A percentile compares a stretch with the other conserved stretches of the same genome.
Evolutionary conservation across 1,140 invertebrate genomes (phyloP).

Genomic region (Cylas formicarius): DNA sequence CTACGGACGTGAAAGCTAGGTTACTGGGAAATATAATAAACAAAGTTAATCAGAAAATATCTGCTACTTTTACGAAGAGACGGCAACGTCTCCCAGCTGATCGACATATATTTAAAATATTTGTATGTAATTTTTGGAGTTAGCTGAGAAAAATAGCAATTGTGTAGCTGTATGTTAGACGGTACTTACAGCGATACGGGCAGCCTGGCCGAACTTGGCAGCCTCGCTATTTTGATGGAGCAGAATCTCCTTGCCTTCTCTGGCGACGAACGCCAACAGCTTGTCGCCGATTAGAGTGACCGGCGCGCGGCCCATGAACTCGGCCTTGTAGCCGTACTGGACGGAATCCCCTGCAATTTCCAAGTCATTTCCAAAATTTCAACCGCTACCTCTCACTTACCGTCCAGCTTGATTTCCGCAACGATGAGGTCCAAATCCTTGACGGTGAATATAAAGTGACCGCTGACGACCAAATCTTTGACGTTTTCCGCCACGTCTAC

Average conservation of each 20-base stretch:
- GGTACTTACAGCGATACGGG: slow-evolving; percentile 35
- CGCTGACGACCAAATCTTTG: slow-evolving; percentile 40
- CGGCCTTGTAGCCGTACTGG: slow-evolving; percentile 33
- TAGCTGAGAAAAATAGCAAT: slow-evolving; percentile 2
- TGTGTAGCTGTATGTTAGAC: slow-evolving; percentile 4
- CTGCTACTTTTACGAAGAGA: no score
- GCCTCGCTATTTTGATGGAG: slow-evolving; percentile 34
- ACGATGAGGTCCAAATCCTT: slow-evolving; percentile 43
- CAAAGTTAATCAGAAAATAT: no score
- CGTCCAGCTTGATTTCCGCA: slow-evolving; percentile 40
- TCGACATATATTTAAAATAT: no score
- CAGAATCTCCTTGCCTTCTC: slow-evolving; percentile 38
- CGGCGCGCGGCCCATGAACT: slow-evolving; percentile 39
- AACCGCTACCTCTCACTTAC: slow-evolving; percentile 22
- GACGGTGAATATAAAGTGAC: slow-evolving; percentile 41
- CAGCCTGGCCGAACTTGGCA: slow-evolving; percentile 32
- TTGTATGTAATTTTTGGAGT: no score
- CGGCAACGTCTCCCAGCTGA: no score
- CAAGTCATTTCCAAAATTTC: neutral
- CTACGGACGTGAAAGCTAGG: no score
- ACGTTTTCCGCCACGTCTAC: slow-evolving; percentile 42
- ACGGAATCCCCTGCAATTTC: slow-evolving; percentile 36
- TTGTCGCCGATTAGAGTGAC: slow-evolving; percentile 35
- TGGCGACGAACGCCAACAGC: slow-evolving; percentile 34
- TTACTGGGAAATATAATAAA: no score